Evolutionary conservation across 2,113 vertebrate genomes (phyloP).

Genomic region (Mobula hypostoma): DNA sequence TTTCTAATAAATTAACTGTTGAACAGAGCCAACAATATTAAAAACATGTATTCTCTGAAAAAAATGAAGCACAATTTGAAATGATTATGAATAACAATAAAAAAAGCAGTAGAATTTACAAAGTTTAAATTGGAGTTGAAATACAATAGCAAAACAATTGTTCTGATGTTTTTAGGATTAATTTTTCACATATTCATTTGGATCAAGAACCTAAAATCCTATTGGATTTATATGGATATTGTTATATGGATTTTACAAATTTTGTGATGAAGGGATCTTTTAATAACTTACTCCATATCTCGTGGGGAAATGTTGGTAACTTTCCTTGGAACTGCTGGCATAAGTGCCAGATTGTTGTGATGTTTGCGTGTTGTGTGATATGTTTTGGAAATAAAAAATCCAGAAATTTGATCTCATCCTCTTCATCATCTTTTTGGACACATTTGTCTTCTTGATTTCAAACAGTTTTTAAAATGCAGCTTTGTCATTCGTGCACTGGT

Average conservation of each 20-base stretch:
- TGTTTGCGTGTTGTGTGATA: too few relatives aligned
- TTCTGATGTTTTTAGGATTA: background rate
- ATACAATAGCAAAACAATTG: background rate
- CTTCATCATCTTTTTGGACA: too few relatives aligned
- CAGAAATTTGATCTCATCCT: too few relatives aligned
- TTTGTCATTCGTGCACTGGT: too few relatives aligned
- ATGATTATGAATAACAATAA: background rate
- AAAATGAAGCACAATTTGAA: background rate
- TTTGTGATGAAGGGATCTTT: background rate
- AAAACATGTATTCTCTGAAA: background rate
- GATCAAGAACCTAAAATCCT: background rate
- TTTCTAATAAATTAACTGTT: background rate
- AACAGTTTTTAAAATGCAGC: too few relatives aligned
- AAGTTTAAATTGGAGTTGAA: background rate
- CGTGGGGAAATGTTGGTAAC: too few relatives aligned
- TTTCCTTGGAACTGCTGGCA: too few relatives aligned
- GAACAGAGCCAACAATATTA: background rate
- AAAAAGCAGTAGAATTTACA: background rate
- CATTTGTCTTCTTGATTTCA: too few relatives aligned
- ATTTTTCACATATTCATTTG: background rate
- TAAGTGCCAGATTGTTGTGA: too few relatives aligned
- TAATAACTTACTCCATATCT: background rate
- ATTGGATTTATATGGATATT: too few relatives aligned
- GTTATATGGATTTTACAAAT: background rate
- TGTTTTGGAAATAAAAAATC: too few relatives aligned